phyloP scores from a whole-genome alignment of 1,140 invertebrate genomes.

The Drosophila repletoides region DNA sequence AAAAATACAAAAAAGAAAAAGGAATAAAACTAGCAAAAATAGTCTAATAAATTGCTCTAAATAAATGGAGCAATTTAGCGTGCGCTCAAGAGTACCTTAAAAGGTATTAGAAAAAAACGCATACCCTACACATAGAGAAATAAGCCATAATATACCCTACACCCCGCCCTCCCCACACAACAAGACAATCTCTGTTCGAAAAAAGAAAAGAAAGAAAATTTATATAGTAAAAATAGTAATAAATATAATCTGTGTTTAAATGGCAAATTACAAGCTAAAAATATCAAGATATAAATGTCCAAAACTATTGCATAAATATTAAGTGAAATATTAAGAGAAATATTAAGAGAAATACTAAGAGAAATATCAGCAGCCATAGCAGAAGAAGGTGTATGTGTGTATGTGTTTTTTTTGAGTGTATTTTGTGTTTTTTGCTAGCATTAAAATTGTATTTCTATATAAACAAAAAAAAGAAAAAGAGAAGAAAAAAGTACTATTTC shows the following conservation, averaged over 20 bases:
- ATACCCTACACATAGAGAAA: conserved; percentile 12
- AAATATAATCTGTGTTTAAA: too few species aligned
- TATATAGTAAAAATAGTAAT: too few species aligned
- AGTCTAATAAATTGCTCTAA: conserved; percentile 25
- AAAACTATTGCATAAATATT: too few species aligned
- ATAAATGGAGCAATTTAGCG: conserved; percentile 35
- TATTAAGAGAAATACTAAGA: too few species aligned
- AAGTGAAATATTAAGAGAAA: too few species aligned
- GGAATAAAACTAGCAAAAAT: conserved; percentile 7
- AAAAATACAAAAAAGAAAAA: conserved; percentile 5
- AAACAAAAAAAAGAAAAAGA: neutral
- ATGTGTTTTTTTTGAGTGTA: too few species aligned
- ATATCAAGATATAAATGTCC: conserved; percentile 30
- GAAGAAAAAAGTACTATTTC: conserved; percentile 1
- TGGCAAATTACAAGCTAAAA: too few species aligned
- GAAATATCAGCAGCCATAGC: too few species aligned
- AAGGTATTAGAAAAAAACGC: conserved; percentile 27
- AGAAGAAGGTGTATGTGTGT: too few species aligned
- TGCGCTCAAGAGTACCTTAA: conserved; percentile 67
- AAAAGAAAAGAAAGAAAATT: too few species aligned
- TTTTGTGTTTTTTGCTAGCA: too few species aligned
- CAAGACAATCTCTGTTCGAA: conserved; percentile 71
- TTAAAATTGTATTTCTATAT: conserved; percentile 19
- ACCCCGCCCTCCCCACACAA: conserved; percentile 25
- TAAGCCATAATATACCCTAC: neutral